Evolutionary conservation across 1,140 invertebrate genomes (phyloP), one percentile per base, ranked within the genome.

Genomic region (Colletes latitarsis): DNA sequence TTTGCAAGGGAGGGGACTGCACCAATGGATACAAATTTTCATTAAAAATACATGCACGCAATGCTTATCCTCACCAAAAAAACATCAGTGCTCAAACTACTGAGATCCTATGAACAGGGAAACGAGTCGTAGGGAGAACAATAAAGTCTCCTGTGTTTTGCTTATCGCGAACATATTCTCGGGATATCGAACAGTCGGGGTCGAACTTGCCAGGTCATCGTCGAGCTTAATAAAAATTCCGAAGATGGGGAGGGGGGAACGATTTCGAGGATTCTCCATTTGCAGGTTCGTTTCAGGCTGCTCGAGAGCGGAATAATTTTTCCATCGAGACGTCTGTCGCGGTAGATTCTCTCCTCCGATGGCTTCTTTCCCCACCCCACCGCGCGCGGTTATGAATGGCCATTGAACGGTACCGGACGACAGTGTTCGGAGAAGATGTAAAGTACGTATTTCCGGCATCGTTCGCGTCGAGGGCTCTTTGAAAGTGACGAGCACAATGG

Each of bases 281-380:
- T n/a, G 58, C 30, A 62, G 76, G 30, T 62, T 71, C 68, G 68
- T 62, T 77, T 71, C 76, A 52, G 46, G 6, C 55, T 39, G 75
- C 57, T 71, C 74, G 68, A 77, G 76, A 62, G 76, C 39, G 69
- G 76, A 78, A 78, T 78, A 78, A 78, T 78, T 78, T 78, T 72
- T 78, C 76, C 68, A 78, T 78, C 68, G 76, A 63, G 76, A 78
- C 76, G 76, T 78, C 76, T 63, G 68, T 78, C 76, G 68, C 39
- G 58, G 39, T 10, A 52, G 71, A 62, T 30, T 30, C 68, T 77
- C 55, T n/a, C 30, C 52, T 60, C 2, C 39, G 58, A 68, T 46
- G 46, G 21, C 62, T 68, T 30, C 43, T 53, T 63, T 6, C 12
- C 17, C 17, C 9, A 0, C 19, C 14, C 3, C 6, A 15, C 9